phyloP scores from a whole-genome alignment of 2,113 vertebrate species.

The Halichoeres trimaculatus region DNA sequence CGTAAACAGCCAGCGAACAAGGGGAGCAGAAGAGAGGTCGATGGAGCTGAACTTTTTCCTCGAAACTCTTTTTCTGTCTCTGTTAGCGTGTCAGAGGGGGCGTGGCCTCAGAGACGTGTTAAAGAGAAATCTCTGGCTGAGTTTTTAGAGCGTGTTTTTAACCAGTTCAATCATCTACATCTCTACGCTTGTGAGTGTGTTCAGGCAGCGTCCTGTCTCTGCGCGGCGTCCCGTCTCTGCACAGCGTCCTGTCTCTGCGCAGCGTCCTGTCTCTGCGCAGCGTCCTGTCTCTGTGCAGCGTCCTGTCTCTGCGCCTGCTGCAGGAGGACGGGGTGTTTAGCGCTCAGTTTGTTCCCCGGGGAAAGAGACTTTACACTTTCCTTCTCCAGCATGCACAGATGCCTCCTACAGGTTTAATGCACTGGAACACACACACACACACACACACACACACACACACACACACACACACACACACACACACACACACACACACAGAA shows the following conservation, averaged over 20 bases:
- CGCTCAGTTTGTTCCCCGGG: constrained; percentile 10
- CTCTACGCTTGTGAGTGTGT: no score
- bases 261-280: no score
- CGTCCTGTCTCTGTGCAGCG: no score
- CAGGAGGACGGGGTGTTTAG: constrained; percentile 11
- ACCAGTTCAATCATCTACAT: no score
- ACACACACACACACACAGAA: constrained; percentile 21
- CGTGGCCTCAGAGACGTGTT: no score
- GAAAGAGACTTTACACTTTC: constrained; percentile 22
- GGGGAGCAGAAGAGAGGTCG: not conserved
- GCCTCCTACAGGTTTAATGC: constrained; percentile 14
- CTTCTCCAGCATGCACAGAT: not conserved
- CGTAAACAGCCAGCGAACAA: constrained; percentile 34
- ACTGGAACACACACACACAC: not conserved
- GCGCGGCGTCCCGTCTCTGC: no score
- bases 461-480: constrained; percentile 3
- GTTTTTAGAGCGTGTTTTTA: no score
- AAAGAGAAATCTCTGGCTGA: no score
- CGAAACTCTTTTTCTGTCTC: not conserved
- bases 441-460: constrained; percentile 25
- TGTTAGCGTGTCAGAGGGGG: no score
- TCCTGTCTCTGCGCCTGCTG: not conserved
- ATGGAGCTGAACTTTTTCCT: not conserved
- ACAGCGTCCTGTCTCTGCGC: no score
- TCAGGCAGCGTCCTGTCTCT: no score